A percentile compares a stretch with the other conserved stretches of the same genome.
Evolutionary conservation across 2,888 invertebrate species (phyloP).

Genomic region (Eilema griseolum): DNA sequence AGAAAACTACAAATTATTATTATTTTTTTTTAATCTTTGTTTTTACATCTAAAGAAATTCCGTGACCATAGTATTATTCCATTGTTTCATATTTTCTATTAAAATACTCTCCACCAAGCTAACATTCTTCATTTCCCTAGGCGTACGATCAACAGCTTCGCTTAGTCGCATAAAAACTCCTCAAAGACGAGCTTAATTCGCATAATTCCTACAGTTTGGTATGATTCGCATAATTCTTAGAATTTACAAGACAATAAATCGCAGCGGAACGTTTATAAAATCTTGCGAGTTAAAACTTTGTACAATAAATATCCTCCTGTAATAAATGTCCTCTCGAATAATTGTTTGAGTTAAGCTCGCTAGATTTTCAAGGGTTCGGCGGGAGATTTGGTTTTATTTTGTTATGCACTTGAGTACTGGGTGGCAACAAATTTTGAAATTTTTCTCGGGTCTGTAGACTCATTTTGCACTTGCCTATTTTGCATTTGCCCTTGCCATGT

Average conservation of each 20-base stretch:
- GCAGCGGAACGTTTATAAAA: slow-evolving; percentile 40
- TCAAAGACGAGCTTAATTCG: slow-evolving; percentile 45
- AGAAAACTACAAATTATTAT: too few species aligned
- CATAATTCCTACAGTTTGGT: slow-evolving; percentile 31
- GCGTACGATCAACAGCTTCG: slow-evolving; percentile 30
- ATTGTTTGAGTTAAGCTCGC: slow-evolving; percentile 12
- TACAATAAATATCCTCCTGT: slow-evolving; percentile 42
- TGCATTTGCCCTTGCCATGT: too few species aligned
- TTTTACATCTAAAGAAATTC: background rate
- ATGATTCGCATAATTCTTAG: slow-evolving; percentile 37
- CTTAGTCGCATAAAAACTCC: slow-evolving; percentile 37
- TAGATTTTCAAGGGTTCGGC: background rate
- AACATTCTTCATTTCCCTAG: slow-evolving; percentile 10
- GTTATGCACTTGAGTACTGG: background rate
- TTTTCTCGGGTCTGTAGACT: too few species aligned
- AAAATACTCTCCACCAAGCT: background rate
- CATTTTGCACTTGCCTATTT: too few species aligned
- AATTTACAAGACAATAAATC: slow-evolving; percentile 47
- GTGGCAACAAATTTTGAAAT: too few species aligned
- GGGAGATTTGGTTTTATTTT: background rate
- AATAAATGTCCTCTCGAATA: slow-evolving; percentile 21
- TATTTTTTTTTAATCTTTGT: too few species aligned
- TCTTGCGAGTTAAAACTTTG: slow-evolving; percentile 43
- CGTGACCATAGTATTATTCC: background rate
- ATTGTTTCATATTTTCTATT: background rate